Conservation (phyloP, 2,797 vertebrate species). For the Halcyon badia region DNA sequence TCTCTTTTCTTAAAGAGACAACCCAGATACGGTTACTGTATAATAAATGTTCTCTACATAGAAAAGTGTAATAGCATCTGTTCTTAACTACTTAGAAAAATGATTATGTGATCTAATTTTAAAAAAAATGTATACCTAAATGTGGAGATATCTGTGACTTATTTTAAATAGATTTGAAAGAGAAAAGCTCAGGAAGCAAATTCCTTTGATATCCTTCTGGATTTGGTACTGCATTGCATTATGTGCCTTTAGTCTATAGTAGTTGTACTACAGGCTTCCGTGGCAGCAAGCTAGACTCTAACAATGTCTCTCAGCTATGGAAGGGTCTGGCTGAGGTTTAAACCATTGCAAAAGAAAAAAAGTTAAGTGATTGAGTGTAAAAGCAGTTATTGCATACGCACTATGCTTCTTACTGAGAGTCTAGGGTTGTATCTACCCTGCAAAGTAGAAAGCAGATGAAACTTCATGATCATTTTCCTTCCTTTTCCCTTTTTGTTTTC, state of each 20-base stretch:
- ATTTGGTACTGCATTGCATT: not conserved
- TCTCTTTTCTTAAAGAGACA: not conserved
- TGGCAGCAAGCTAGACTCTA: not conserved
- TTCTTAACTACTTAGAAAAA: not conserved
- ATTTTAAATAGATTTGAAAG: conserved; percentile 8
- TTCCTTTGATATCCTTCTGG: not conserved
- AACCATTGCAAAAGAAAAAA: not conserved
- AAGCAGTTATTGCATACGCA: not conserved
- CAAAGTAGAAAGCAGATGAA: not conserved
- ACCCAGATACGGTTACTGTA: not conserved
- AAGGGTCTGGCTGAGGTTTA: not conserved
- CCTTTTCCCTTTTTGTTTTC: not conserved
- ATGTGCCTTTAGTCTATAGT: not conserved
- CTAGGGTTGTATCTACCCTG: not conserved
- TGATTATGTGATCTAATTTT: not conserved
- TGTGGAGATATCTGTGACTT: not conserved
- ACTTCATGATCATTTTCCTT: not conserved
- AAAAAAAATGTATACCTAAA: not conserved
- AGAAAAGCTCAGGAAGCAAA: not conserved
- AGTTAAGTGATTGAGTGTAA: not conserved
- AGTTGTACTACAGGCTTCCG: not conserved
- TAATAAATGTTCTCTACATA: not conserved
- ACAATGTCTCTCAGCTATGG: not conserved
- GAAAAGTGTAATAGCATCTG: not conserved
- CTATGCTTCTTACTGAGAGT: not conserved